Percentiles rank a stretch among this genome's conserved stretches.
phyloP scores from a whole-genome alignment of 2,888 invertebrate species.

The Apotomis capreana region DNA sequence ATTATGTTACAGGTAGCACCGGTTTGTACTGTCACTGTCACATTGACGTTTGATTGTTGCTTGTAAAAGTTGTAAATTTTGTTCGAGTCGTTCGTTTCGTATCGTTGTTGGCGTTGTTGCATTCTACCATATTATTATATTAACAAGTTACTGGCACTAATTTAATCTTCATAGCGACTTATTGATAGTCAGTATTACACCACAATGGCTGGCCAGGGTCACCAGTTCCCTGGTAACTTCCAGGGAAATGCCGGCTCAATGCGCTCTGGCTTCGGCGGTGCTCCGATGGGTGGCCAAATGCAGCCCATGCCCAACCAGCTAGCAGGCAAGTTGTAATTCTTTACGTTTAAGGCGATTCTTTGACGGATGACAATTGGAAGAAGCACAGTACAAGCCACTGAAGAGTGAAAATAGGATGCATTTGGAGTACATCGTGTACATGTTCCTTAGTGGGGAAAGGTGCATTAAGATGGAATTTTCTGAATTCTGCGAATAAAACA shows the following conservation, averaged over 20 bases:
- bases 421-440: too few species aligned
- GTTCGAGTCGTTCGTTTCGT: neutral
- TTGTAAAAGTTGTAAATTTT: neutral
- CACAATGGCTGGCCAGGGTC: conserved; percentile 88
- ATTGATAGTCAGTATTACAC: neutral
- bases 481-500: too few species aligned
- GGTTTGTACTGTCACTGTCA: neutral
- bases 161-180: neutral
- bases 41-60: too few species aligned
- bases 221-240: conserved; percentile 88
- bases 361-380: too few species aligned
- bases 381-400: too few species aligned
- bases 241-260: conserved; percentile 85
- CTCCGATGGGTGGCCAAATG: conserved; percentile 83
- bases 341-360: neutral
- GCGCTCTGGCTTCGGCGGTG: conserved; percentile 85
- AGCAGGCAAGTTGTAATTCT: conserved; percentile 61
- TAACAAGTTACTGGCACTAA: neutral
- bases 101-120: too few species aligned
- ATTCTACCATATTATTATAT: neutral
- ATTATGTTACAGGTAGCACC: too few species aligned
- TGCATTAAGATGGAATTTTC: too few species aligned
- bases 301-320: conserved; percentile 84
- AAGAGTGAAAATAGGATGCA: too few species aligned
- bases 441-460: too few species aligned